phyloP scores from a whole-genome alignment of 1,140 invertebrate genomes.

The Paraescarpia echinospica region DNA sequence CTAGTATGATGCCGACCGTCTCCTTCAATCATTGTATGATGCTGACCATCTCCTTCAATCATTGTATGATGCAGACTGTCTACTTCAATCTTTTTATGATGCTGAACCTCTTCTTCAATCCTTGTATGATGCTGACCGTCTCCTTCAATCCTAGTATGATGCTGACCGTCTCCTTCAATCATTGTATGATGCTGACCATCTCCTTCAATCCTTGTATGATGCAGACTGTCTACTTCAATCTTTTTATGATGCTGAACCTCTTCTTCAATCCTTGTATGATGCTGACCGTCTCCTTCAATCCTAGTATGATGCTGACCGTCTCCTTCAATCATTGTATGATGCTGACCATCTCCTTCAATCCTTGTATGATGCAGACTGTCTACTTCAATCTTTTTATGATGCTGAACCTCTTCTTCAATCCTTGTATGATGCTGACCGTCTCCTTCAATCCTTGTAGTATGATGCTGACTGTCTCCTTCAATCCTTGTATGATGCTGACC shows the following conservation, averaged over 20 bases:
- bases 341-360: background rate
- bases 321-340: background rate
- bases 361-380: background rate
- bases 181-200: background rate
- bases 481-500: background rate
- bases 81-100: background rate
- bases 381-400: background rate
- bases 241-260: background rate
- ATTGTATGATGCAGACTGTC: background rate
- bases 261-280: background rate
- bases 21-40: background rate
- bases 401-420: background rate
- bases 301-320: background rate
- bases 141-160: background rate
- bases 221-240: background rate
- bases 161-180: background rate
- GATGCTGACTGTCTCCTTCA: background rate
- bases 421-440: background rate
- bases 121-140: background rate
- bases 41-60: background rate
- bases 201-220: background rate
- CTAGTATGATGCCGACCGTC: background rate
- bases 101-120: background rate
- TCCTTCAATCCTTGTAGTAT: background rate
- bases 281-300: background rate